Conservation (phyloP, 2,797 vertebrate species). For the Paedocypris micromegethes region DNA sequence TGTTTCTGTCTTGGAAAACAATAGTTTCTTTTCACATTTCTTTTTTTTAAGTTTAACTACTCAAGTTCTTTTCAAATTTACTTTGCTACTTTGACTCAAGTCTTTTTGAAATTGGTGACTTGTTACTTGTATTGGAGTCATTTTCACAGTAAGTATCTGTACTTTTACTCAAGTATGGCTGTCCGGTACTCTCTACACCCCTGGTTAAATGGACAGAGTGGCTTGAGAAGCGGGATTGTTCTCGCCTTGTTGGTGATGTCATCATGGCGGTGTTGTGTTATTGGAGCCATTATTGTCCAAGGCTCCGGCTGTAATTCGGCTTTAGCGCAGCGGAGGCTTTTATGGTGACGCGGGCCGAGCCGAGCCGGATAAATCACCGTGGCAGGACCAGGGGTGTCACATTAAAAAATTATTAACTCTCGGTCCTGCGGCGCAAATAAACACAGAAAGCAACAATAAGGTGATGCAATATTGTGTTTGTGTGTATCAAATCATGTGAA, state of each 20-base stretch:
- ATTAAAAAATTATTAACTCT: not conserved
- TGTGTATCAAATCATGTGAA: no score
- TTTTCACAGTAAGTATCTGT: no score
- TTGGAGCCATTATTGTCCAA: constrained; percentile 30
- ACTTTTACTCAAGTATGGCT: no score
- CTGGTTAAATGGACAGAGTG: constrained; percentile 6
- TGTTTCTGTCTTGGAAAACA: no score
- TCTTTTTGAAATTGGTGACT: no score
- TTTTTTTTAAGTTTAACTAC: no score
- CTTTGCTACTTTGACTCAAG: no score
- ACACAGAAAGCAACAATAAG: not conserved
- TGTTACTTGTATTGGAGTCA: no score
- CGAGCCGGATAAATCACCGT: constrained; percentile 8
- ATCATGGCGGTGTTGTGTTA: constrained; percentile 15
- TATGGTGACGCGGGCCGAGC: constrained; percentile 2
- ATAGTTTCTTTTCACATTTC: no score
- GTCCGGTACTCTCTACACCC: constrained; percentile 6
- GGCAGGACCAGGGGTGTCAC: not conserved
- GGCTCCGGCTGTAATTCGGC: constrained; percentile 11
- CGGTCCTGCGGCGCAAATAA: not conserved
- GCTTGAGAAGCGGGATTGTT: constrained; percentile 19
- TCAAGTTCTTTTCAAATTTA: no score
- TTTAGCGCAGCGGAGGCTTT: constrained; percentile 7
- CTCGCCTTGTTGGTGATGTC: constrained; percentile 19
- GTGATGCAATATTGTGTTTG: not conserved